A percentile compares a stretch with the other conserved stretches of the same genome.
Evolutionary conservation across 2,888 invertebrate genomes (phyloP).

Genomic region (Stenichneumon culpator): DNA sequence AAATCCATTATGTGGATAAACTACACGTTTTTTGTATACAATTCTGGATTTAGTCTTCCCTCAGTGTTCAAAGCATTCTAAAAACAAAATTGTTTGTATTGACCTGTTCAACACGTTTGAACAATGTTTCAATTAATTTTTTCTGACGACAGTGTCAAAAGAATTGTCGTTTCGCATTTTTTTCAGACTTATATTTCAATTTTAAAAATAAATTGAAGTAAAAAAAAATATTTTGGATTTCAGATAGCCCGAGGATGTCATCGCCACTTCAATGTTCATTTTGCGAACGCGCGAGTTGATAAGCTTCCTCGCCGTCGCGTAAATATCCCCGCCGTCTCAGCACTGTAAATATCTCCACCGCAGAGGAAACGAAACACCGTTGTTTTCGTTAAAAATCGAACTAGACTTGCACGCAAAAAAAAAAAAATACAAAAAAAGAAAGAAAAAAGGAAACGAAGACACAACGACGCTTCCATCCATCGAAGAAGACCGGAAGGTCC

Average conservation of each 20-base stretch:
- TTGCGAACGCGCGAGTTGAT: background rate
- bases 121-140: no score
- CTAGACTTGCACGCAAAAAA: background rate
- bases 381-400: background rate
- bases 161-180: no score
- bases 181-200: no score
- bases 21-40: background rate
- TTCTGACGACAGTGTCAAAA: no score
- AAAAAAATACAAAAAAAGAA: background rate
- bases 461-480: background rate
- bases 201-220: no score
- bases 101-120: background rate
- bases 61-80: background rate
- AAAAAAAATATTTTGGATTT: background rate
- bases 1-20: background rate
- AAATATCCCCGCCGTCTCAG: background rate
- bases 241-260: conserved; percentile 1
- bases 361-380: background rate
- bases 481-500: conserved; percentile 19
- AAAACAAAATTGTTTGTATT: background rate
- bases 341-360: background rate
- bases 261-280: background rate
- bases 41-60: background rate
- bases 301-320: background rate
- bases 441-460: background rate